Conservation (phyloP, 2,113 vertebrate species). For the Anseranas semipalmata region DNA sequence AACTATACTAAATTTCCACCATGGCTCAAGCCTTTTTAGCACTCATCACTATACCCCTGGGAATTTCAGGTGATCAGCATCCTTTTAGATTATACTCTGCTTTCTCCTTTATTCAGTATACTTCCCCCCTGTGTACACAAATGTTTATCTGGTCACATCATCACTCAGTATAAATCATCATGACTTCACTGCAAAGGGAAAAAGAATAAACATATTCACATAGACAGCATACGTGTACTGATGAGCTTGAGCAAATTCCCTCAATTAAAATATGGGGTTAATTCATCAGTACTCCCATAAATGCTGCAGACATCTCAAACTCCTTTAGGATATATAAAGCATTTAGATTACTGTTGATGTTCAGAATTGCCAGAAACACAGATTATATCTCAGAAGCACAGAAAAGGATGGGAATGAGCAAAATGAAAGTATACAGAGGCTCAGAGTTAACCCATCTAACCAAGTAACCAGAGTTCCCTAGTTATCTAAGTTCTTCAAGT, state of each 20-base stretch:
- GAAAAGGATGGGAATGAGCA: neutral
- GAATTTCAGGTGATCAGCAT: neutral
- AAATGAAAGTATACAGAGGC: rapidly evolving
- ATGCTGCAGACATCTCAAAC: neutral
- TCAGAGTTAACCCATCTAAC: neutral
- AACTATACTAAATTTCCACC: neutral
- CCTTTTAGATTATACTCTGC: neutral
- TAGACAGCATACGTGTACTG: too few relatives aligned
- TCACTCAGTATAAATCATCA: neutral
- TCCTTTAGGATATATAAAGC: neutral
- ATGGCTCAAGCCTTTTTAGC: neutral
- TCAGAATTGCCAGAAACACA: neutral
- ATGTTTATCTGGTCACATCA: neutral
- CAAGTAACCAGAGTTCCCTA: neutral
- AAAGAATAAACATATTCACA: neutral
- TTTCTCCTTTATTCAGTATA: neutral
- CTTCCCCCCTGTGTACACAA: neutral
- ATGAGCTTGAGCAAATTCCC: neutral
- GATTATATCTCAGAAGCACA: neutral
- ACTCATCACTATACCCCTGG: neutral
- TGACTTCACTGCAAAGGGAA: neutral
- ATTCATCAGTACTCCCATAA: neutral
- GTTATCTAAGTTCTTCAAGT: neutral
- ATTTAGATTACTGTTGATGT: neutral
- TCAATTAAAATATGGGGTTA: neutral